Evolutionary conservation across 2,797 vertebrate species (phyloP), one percentile per base, ranked within the genome.

Genomic region (Leuciscus waleckii): DNA sequence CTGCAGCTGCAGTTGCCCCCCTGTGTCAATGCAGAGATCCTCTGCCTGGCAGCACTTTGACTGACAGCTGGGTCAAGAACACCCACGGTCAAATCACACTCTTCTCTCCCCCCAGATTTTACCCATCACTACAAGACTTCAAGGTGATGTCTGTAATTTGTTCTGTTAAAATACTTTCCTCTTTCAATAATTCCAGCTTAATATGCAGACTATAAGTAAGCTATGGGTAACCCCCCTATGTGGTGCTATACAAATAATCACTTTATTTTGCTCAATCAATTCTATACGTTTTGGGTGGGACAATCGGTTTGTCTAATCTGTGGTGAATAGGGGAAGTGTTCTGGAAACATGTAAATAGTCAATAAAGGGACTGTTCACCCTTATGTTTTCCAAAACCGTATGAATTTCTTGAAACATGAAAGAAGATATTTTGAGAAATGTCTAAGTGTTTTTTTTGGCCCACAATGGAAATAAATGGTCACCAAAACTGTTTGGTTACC

Each of bases 41-140:
- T 67, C 23, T 46, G 75, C 87, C 83, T 67, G 79, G 79, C 63
- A 91, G 85, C 69, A 58, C 23, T 74, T 61, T 37, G 74, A 56
- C 81, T 88, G 89, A 86, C 89, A 90, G 85, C 56, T 86, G 86
- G 90, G 82, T 43, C 79, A 61, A 85, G 86, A 91, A 91, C 88
- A 87, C 89, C 91, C 88, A 90, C 54, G 86, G 88, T 87, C 90
- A 91, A 88, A 91, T 87, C 86, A 88, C 89, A 87, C 84, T 83
- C 87, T 90, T 91, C 85, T 84, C 82, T 90, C 75, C 69, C 78
- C 86, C 85, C 70, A 86, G 35, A 77, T 54, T 41, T 58, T 43
- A 69, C 46, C 78, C 63, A 78, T 58, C 49, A 78, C 17, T 84
- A 13, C 39, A 16, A 78, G 10, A 78, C 7, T 70, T 78, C 37